Evolutionary conservation across 64 coral and sea anemone genomes (phyloP), one percentile per base, ranked within the genome.

Genomic region (Exaiptasia diaphana): DNA sequence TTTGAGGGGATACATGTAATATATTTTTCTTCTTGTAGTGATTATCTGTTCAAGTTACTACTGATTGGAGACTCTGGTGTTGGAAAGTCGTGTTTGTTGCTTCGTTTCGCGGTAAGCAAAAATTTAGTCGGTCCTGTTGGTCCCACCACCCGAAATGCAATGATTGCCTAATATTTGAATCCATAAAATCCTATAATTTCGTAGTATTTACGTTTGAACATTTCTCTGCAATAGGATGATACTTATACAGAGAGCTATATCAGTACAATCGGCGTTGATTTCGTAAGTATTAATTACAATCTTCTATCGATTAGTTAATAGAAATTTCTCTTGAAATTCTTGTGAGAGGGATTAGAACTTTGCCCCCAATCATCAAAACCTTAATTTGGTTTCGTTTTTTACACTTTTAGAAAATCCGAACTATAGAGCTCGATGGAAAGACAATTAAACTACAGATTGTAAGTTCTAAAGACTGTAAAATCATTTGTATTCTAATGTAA

Each of bases 361-460:
- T 50, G 36, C n/a, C 22, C 28, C 38, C 43, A 23, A 24, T 21
- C 38, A 74, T 81, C 64, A 28, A 34, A 50, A 87, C 24, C 27
- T 40, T 45, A 61, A 64, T 53, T 18, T 33, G 7, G 22, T 69
- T 54, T 69, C 41, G 20, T 81, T 76, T n/a, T n/a, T 85, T 64
- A 17, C 79, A 15, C 44, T 38, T 65, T 17, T 50, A 99, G 95
- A 99, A 99, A 99, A 99, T 99, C 86, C 73, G 95, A 89, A 99
- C 90, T 79, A 99, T 99, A 87, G 95, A 99, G 55, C 78, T 99
- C 82, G 95, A 99, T 77, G 95, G 95, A 25, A 99, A 99, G 81
- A 99, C 95, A 44, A 99, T 99, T 88, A 99, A 99, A 83, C 80
- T 99, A 40, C 95, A 99, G 80, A 99, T 99, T 65, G 95, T 99